Base-by-base conservation (phyloP, 1,140 invertebrate genomes). In the Vanessa tameamea region DNA sequence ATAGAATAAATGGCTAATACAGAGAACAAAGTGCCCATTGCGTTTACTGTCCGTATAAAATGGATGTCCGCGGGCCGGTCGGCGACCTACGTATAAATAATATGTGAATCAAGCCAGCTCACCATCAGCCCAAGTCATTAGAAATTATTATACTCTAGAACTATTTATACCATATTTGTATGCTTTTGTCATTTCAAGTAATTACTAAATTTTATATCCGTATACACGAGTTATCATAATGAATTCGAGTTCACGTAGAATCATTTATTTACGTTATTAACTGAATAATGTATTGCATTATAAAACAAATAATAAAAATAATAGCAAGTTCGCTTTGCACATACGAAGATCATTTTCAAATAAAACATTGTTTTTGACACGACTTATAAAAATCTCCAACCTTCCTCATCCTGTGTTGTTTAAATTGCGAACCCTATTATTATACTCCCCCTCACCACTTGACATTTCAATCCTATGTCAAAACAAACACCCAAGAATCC, bases 391-490 rank as follows among this genome's bases (percentile, higher is more conserved):
- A 37, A 37, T 61, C n/a, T 57, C 20, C 26, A 37, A 43, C 14
- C 57, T 15, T 37, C 9, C 23, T 8, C 57, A 61, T 61, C 23
- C 11, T 43, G 37, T 37, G 31, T 61, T 61, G 26, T 57, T 69
- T 15, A n/a, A 26, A 37, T 15, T 47, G 23, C 37, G 5, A 47
- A 31, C 69, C 69, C 69, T 31, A 59, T 20, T 61, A 43, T 57
- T 9, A 64, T 13, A 43, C 53, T 26, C 63, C 61, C 73, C 75
- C 74, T 76, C 55, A 5, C 64, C 51, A 75, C 69, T 74, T 79
- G 81, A 82, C 77, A 78, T 82, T 81, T 82, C 78, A 82, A 78
- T 75, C 47, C 51, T n/a, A 55, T 67, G 73, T 80, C 77, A 77
- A 77, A 83, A 78, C 70, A 81, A 76, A 66, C 65, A 64, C 47